phyloP scores from a whole-genome alignment of 2,113 vertebrate genomes.

The Tetrax tetrax region DNA sequence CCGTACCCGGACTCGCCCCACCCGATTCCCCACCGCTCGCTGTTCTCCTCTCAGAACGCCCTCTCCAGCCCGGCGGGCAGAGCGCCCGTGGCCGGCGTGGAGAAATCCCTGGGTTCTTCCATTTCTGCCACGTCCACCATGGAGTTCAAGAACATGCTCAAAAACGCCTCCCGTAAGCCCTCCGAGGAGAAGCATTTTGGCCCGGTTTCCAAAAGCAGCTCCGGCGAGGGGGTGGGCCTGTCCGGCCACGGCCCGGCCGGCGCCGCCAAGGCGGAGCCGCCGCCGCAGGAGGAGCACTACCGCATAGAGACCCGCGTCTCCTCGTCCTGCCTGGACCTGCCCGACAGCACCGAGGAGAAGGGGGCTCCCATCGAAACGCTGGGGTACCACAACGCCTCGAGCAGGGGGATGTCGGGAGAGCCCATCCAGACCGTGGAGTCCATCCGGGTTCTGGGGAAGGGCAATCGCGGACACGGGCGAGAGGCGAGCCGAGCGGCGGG shows the following conservation, averaged over 20 bases:
- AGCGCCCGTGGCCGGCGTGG: not conserved
- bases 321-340: conserved; percentile 76
- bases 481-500: conserved; percentile 75
- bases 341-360: conserved; percentile 83
- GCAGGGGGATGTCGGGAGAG: conserved; percentile 84
- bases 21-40: conserved; percentile 65
- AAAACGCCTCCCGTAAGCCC: conserved; percentile 81
- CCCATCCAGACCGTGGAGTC: conserved; percentile 96
- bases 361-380: conserved; percentile 89
- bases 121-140: conserved; percentile 80
- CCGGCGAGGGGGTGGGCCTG: conserved; percentile 37
- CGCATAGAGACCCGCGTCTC: conserved; percentile 94
- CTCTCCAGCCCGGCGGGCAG: conserved; percentile 58
- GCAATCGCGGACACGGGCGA: conserved; percentile 77
- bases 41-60: conserved; percentile 69
- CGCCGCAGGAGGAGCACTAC: conserved; percentile 81
- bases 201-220: conserved; percentile 54
- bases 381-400: conserved; percentile 80
- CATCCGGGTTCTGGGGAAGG: conserved; percentile 87
- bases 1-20: conserved; percentile 78
- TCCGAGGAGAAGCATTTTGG: conserved; percentile 78
- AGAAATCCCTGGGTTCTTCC: conserved; percentile 71
- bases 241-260: conserved; percentile 42
- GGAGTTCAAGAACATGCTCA: conserved; percentile 86
- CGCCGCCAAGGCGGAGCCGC: conserved; percentile 27